Conservation (phyloP, 2,113 vertebrate genomes). For the Cyanistes caeruleus region DNA sequence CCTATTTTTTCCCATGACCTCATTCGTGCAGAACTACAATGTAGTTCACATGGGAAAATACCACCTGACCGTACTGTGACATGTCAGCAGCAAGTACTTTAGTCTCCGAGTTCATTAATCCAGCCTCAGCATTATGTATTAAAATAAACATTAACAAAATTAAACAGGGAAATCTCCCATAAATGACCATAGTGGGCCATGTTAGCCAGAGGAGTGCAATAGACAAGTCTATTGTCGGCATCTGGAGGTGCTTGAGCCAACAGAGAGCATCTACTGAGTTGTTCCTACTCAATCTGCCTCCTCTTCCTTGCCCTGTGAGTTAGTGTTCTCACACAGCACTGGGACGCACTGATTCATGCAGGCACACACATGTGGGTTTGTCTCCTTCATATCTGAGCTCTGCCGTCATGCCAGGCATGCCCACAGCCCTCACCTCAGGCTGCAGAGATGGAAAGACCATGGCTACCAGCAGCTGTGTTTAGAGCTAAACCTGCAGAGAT, state of each 20-base stretch:
- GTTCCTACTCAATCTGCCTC: neutral
- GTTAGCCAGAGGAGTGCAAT: neutral
- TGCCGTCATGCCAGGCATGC: neutral
- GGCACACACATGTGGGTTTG: neutral
- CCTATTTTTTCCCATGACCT: neutral
- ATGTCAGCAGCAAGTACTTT: neutral
- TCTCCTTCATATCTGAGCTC: neutral
- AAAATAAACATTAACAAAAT: constrained; percentile 8
- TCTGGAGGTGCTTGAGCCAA: neutral
- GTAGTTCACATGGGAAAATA: neutral
- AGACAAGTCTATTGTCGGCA: neutral
- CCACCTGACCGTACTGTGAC: neutral
- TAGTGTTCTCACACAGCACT: neutral
- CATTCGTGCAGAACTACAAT: neutral
- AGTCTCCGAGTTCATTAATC: neutral
- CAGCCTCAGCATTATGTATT: neutral
- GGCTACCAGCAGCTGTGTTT: neutral
- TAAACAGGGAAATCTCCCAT: neutral
- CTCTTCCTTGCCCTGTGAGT: neutral
- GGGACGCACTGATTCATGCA: fast-evolving
- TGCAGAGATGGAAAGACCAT: neutral
- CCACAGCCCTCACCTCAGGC: neutral
- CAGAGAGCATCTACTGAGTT: neutral
- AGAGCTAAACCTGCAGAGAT: neutral
- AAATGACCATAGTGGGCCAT: neutral